Evolutionary conservation across 2,113 vertebrate species (phyloP), one percentile per base, ranked within the genome.

Genomic region (Strix aluco): DNA sequence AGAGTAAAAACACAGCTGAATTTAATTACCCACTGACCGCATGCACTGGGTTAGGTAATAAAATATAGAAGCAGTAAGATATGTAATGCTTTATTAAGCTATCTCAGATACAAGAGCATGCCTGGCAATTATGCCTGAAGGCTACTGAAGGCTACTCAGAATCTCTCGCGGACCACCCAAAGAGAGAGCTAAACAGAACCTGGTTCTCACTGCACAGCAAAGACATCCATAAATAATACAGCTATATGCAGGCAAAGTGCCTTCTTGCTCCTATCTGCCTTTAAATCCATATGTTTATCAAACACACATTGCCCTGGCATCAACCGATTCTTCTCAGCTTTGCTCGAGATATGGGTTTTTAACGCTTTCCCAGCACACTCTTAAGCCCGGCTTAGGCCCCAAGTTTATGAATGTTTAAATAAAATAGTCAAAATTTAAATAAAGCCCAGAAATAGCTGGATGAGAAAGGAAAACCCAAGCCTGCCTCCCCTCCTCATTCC

Each of bases 1-100:
- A 98, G 98, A 98, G 98, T 98, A 98, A 99, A 98, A 99, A 99
- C 99, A 99, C 99, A 99, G 99, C 99, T 99, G 99, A 98, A 99
- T 99, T 98, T 98, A 98, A 99, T 99, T 99, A 99, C 98, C 98
- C 97, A 81, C 96, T 98, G 99, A 98, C 99, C 99, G 99, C 99
- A 99, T 99, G 99, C 98, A 98, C 98, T 98, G 98, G 97, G 97
- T 98, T 98, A 98, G 98, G 98, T 98, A 98, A 99, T 98, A 99
- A 99, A 99, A 99, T 99, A 99, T 98, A 98, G 98, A 98, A 98
- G 98, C 98, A 98, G 98, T 98, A 98, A 99, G 99, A 99, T 99
- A 98, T 98, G 98, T 98, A 99, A 99, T 99, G 98, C 98, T 99
- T 99, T 99, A 99, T 99, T 99, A 99, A 99, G 98, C 98, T 98